These are phyloP conservation scores for Papilio gigon DNA, from an alignment of 2,888 invertebrate species.

Conservation along the genomic window DNA sequence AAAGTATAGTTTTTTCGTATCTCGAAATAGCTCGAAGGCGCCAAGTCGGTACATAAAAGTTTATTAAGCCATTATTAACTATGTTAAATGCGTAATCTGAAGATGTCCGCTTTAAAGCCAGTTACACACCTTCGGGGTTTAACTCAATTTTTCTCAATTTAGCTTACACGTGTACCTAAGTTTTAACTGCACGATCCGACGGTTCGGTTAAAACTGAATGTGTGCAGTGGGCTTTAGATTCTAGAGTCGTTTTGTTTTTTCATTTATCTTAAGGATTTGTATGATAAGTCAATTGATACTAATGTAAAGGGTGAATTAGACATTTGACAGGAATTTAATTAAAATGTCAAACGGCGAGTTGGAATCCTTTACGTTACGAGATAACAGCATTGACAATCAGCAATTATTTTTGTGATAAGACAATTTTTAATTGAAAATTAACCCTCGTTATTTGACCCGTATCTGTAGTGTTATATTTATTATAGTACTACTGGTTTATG, in stretches of 20 bases:
- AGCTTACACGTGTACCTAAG: no score
- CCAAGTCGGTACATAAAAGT: slow-evolving; percentile 46
- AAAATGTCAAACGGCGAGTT: slow-evolving; percentile 38
- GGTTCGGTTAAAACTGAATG: no score
- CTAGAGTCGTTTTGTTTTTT: background rate
- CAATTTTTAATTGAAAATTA: slow-evolving; percentile 29
- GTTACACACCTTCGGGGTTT: no score
- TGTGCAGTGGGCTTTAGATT: no score
- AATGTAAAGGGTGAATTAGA: slow-evolving; percentile 32
- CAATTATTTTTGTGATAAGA: slow-evolving; percentile 19
- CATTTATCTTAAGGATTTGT: slow-evolving; percentile 6
- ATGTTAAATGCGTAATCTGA: slow-evolving; percentile 47
- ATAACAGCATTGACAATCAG: slow-evolving; percentile 12
- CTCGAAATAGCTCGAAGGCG: slow-evolving; percentile 35
- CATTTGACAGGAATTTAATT: slow-evolving; percentile 36
- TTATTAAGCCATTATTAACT: slow-evolving; percentile 53
- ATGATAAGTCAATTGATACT: slow-evolving; percentile 11
- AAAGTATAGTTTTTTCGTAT: background rate
- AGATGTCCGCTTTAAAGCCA: slow-evolving; percentile 47
- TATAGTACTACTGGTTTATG: background rate
- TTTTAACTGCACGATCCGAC: no score
- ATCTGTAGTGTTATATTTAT: background rate
- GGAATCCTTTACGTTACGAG: slow-evolving; percentile 2
- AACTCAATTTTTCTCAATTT: slow-evolving; percentile 39
- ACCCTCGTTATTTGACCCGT: background rate